Percentiles rank a stretch among this genome's conserved stretches.
Evolutionary conservation across 2,888 invertebrate genomes (phyloP).

Genomic region (Cremastobaeus sp.): DNA sequence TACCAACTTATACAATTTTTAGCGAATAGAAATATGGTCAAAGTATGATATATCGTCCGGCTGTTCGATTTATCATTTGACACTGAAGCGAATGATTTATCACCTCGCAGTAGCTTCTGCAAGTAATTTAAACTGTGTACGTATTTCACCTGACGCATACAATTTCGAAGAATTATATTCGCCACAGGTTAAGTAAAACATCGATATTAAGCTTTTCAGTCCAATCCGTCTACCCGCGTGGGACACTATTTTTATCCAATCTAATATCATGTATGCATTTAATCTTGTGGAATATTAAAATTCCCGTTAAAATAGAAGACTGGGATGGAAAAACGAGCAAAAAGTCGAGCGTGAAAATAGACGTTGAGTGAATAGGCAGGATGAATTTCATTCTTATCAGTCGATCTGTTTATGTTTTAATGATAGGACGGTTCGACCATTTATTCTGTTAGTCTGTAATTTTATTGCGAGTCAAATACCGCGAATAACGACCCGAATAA

Average conservation of each 20-base stretch:
- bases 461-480: conserved; percentile 28
- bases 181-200: conserved; percentile 39
- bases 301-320: neutral
- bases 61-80: conserved; percentile 41
- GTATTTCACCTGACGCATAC: conserved; percentile 27
- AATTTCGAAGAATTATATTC: conserved; percentile 44
- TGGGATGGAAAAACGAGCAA: neutral
- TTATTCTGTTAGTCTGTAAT: conserved; percentile 18
- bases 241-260: conserved; percentile 16
- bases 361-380: no score
- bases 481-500: conserved; percentile 20
- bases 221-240: conserved; percentile 12
- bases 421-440: conserved; percentile 10
- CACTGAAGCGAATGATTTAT: conserved; percentile 41
- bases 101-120: conserved; percentile 3
- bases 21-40: conserved; percentile 16
- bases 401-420: conserved; percentile 9
- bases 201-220: conserved; percentile 39
- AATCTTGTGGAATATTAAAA: conserved; percentile 30
- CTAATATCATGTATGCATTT: conserved; percentile 14
- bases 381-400: conserved; percentile 6
- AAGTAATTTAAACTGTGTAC: conserved; percentile 28
- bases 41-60: conserved; percentile 18
- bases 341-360: neutral
- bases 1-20: conserved; percentile 3